A percentile compares a stretch with the other conserved stretches of the same genome.
These are phyloP conservation scores for Drosophila mojavensis DNA, from an alignment of 1,140 invertebrate genomes.

Conservation along the genomic window DNA sequence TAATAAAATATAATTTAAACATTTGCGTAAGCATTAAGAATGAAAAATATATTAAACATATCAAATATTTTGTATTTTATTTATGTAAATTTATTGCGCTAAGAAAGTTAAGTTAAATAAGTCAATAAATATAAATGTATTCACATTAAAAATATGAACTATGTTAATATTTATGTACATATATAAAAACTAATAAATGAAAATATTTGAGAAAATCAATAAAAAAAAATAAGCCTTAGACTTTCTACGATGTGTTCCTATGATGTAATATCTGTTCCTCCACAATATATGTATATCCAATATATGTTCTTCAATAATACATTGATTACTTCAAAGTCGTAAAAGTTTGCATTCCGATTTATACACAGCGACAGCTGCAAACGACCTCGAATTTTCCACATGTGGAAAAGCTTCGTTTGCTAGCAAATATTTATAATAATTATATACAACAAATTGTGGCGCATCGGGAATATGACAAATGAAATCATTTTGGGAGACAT, in stretches of 20 bases:
- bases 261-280: too few relatives aligned
- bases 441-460: constrained; percentile 52
- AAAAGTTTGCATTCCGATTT: not conserved
- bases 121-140: too few relatives aligned
- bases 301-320: too few relatives aligned
- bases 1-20: not conserved
- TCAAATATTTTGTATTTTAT: not conserved
- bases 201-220: too few relatives aligned
- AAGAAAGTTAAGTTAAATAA: not conserved
- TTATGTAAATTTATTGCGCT: not conserved
- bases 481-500: constrained; percentile 58
- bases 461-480: constrained; percentile 48
- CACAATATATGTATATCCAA: too few relatives aligned
- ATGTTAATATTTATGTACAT: too few relatives aligned
- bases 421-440: constrained; percentile 76
- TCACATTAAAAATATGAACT: too few relatives aligned
- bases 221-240: too few relatives aligned
- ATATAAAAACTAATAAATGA: too few relatives aligned
- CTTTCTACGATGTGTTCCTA: too few relatives aligned
- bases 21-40: constrained; percentile 11
- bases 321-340: too few relatives aligned
- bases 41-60: not conserved
- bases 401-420: constrained; percentile 31
- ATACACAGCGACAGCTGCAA: constrained; percentile 24
- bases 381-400: constrained; percentile 25